Conservation (phyloP, 2,113 vertebrate genomes). For the Pithys albifrons region DNA sequence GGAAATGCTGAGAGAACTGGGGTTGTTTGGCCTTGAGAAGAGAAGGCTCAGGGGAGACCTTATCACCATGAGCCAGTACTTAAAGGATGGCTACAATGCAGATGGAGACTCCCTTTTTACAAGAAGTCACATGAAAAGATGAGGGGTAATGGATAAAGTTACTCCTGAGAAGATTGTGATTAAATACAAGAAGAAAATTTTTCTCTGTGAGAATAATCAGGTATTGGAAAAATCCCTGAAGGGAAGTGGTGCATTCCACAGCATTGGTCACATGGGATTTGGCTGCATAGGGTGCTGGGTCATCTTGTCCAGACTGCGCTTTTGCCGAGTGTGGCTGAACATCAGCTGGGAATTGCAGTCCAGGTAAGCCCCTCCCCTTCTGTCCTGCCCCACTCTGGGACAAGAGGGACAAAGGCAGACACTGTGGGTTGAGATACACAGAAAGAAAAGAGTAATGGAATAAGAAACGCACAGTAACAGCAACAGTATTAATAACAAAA, state of each 20-base stretch:
- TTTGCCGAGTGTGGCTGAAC: not conserved
- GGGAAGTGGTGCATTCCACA: not conserved
- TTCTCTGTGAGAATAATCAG: not conserved
- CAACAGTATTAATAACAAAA: not conserved
- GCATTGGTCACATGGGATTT: not conserved
- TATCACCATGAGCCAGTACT: not conserved
- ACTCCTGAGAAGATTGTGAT: not conserved
- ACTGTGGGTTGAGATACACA: not conserved
- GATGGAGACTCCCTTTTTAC: not conserved
- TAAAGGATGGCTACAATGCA: not conserved
- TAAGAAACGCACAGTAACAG: not conserved
- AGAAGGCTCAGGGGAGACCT: not conserved
- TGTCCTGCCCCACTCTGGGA: not conserved
- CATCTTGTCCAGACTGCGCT: not conserved
- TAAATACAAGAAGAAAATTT: not conserved
- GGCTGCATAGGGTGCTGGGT: not conserved
- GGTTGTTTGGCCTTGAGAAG: not conserved
- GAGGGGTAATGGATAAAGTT: not conserved
- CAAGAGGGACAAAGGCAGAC: not conserved
- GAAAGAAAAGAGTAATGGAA: not conserved
- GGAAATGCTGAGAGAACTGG: not conserved
- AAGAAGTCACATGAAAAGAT: not conserved
- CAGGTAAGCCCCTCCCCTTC: not conserved
- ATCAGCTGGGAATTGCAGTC: not conserved
- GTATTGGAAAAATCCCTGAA: not conserved